These are phyloP conservation scores for Andrena dorsata DNA, from an alignment of 2,888 invertebrate genomes.

Conservation along the genomic window DNA sequence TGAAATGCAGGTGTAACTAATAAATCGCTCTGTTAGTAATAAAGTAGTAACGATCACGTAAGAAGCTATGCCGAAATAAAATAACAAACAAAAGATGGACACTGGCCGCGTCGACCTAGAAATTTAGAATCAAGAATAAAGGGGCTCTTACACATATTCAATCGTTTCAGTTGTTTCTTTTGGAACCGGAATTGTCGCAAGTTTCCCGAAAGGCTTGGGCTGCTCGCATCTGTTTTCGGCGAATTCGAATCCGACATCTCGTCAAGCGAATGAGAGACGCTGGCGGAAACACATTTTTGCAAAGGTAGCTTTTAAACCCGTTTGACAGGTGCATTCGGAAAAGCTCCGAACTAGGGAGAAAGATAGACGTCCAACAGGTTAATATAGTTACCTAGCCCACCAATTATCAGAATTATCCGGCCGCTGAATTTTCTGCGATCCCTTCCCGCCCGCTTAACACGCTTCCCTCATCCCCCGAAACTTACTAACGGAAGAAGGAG, in stretches of 20 bases:
- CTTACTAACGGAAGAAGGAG: neutral
- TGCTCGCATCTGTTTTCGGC: slow-evolving; percentile 83
- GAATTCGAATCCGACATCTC: slow-evolving; percentile 83
- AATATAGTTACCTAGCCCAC: slow-evolving; percentile 50
- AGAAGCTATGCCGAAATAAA: slow-evolving; percentile 13
- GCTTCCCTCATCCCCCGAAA: neutral
- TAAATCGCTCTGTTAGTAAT: neutral
- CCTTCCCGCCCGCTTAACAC: neutral
- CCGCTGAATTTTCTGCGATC: slow-evolving; percentile 22
- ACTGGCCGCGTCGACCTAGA: slow-evolving; percentile 33
- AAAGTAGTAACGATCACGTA: slow-evolving; percentile 20
- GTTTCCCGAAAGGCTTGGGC: slow-evolving; percentile 88
- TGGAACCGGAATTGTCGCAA: slow-evolving; percentile 90
- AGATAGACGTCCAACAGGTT: slow-evolving; percentile 54
- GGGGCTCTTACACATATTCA: slow-evolving; percentile 78
- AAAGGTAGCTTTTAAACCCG: slow-evolving; percentile 59
- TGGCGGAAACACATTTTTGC: slow-evolving; percentile 68
- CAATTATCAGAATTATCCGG: slow-evolving; percentile 24
- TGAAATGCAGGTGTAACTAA: neutral
- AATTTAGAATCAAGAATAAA: slow-evolving; percentile 36
- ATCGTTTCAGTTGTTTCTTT: slow-evolving; percentile 86
- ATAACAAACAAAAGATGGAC: slow-evolving; percentile 45
- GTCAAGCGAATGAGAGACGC: slow-evolving; percentile 67
- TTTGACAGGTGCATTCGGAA: slow-evolving; percentile 68
- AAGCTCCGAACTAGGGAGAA: slow-evolving; percentile 47